Base-by-base conservation (phyloP, 2,797 vertebrate species). In the Alectoris magna region DNA sequence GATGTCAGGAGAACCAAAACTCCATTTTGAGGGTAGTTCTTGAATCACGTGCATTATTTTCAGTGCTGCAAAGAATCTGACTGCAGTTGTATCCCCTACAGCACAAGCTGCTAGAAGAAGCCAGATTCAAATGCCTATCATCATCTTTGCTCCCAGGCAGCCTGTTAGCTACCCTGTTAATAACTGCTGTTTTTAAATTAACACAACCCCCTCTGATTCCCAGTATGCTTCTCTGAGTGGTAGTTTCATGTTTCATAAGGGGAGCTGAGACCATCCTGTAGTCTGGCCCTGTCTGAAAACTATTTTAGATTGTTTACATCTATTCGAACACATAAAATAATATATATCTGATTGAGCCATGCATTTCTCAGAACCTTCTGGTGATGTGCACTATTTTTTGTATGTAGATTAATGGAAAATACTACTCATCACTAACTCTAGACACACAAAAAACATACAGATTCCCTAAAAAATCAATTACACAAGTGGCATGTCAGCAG, bases 21-120 rank as follows among this genome's bases (percentile, higher is more conserved):
- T 95, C 77, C 93, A 94, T 96, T 97, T 97, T 95, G 90, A 96
- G 73, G 92, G 94, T 84, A 88, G 89, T 96, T 95, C 95, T 95
- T 96, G 84, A 95, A 91, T 93, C 76, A 56, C 68, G 49, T 93
- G 90, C 86, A 64, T 92, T 46, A 80, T 90, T 95, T 94, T 96
- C 88, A 95, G 39, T 96, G 92, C 85, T 93, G 96, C 84, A 78
- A 94, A 91, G 84, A 95, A 95, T 94, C 91, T 90, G 95, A 84
- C 92, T 97, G 92, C 81, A 64, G 22, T 11, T 88, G 87, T 96
- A 96, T 96, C 96, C 87, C 87, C 89, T 88, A 84, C 56, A 94
- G 95, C 62, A 92, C 79, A 71, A 4, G 70, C 91, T 96, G 96
- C 88, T 96, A 88, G 93, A 95, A 94, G 94, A 93, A 94, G 93